Base-by-base conservation (phyloP, 2,797 vertebrate species). In the Arnoldichthys spilopterus region DNA sequence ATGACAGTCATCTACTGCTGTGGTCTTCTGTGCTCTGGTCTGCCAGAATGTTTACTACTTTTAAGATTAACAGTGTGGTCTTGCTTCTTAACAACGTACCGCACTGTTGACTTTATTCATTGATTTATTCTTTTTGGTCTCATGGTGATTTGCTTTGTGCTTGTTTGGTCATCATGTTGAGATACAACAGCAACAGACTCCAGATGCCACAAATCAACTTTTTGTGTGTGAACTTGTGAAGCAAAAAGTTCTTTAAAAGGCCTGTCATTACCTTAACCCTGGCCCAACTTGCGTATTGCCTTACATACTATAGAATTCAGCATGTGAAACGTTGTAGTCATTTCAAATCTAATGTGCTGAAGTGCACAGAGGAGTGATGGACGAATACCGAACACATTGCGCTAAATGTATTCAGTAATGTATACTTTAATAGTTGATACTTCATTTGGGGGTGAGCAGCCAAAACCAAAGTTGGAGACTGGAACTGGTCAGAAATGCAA, bases 61-160 rank as follows among this genome's bases (percentile, higher is more conserved):
- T 30, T 26, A 16, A 59, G 12, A 6, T 59, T 4, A 59, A 28
- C 13, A 32, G 24, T 43, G 20, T 43, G 63, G 12, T 66, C 6
- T 24, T 63, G 13, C 32, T 49, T 49, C 18, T 28, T n/a, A 28
- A 67, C 22, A 13, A 3, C 28, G 24, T 26, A 18, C 16, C 24
- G 28, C 15, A 28, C 63, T 26, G 37, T 66, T 24, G 24, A 4
- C 11, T 28, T 66, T 43, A 26, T 47, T 68, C 15, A 18, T 47
- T 68, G 37, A 24, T 66, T 28, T 30, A 32, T 30, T 15, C 24
- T 15, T 61, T 68, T 68, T 68, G 43, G 64, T 47, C 64, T 49
- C 15, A 30, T 18, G 28, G 58, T 32, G 28, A 13, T 61, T 61
- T 32, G 28, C 28, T 61, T 32, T 61, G 2, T 61, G 22, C n/a